Evolutionary conservation across 2,888 invertebrate species (phyloP), one percentile per base, ranked within the genome.

Genomic region (Drosophila tripunctata): DNA sequence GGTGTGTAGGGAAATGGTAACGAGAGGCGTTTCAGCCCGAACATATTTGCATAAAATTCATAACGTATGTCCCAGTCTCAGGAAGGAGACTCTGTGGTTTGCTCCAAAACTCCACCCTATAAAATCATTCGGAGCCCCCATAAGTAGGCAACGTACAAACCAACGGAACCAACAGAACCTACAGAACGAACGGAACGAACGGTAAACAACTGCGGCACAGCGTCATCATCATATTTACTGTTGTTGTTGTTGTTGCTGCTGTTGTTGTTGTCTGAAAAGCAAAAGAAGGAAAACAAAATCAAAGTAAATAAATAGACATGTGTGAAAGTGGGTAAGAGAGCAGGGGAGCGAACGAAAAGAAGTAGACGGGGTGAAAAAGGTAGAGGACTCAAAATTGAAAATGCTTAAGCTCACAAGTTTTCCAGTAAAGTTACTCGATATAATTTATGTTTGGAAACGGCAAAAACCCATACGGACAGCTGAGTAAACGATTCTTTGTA

Each of bases 41-140:
- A 61, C 51, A 66, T 78, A 81, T 82, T 79, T 82, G 71, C 83
- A 77, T 81, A 77, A 81, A 81, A 81, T 78, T 81, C 77, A 77
- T 81, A 77, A 82, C 82, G 82, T 77, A 75, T 82, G 78, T 72
- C 67, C 63, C 71, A 55, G 44, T 45, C 45, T 31, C 35, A 50
- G 50, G 41, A 38, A 38, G 68, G 35, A 52, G 55, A 44, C 56
- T 15, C 56, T 35, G 38, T 33, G 50, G 44, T 4, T 30, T 8
- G 36, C 44, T 31, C n/a, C n/a, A n/a, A 35, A 12, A 35, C 27
- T 33, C 21, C 55, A n/a, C n/a, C n/a, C 17, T 15, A 43, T 14
- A 22, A 43, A 52, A 47, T 8, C 31, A 7, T 17, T 10, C 7
- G 27, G 15, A 21, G 10, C 33, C 36, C 45, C 44, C 51, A 47